Evolutionary conservation across 2,888 invertebrate genomes (phyloP).

Genomic region (Lochmaea capreae): DNA sequence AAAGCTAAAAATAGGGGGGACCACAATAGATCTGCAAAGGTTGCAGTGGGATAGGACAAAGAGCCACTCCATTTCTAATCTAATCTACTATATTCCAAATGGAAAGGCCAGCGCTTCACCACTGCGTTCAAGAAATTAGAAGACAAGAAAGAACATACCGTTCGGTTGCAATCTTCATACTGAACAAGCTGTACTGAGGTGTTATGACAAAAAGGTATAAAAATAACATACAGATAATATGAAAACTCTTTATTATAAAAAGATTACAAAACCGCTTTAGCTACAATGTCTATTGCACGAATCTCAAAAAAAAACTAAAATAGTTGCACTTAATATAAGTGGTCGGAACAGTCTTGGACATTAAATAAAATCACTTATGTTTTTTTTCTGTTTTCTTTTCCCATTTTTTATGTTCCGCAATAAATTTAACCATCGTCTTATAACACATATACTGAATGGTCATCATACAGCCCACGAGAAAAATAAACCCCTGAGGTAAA

Average conservation of each 20-base stretch:
- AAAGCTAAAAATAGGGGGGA: no score
- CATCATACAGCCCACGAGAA: constrained; percentile 51
- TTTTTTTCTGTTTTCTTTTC: constrained; percentile 21
- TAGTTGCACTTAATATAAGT: constrained; percentile 39
- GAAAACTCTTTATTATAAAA: constrained; percentile 17
- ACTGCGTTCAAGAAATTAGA: no score
- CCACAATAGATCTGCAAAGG: no score
- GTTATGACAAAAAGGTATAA: no score
- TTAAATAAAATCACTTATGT: constrained; percentile 7
- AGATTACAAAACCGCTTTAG: not conserved
- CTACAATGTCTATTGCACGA: constrained; percentile 19
- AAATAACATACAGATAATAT: no score
- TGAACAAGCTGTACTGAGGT: no score
- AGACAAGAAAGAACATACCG: no score
- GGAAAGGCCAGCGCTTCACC: no score
- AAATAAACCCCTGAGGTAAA: constrained; percentile 55
- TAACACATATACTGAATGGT: constrained; percentile 48
- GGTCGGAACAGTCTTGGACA: constrained; percentile 21
- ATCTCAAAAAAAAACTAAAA: constrained; percentile 4
- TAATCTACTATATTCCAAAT: no score
- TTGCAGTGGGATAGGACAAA: no score
- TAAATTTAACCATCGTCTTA: constrained; percentile 35
- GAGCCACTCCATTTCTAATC: no score
- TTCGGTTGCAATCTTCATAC: no score
- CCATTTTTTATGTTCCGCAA: constrained; percentile 19